Evolutionary conservation across 2,113 vertebrate species (phyloP).

Genomic region (Isichthys henryi): DNA sequence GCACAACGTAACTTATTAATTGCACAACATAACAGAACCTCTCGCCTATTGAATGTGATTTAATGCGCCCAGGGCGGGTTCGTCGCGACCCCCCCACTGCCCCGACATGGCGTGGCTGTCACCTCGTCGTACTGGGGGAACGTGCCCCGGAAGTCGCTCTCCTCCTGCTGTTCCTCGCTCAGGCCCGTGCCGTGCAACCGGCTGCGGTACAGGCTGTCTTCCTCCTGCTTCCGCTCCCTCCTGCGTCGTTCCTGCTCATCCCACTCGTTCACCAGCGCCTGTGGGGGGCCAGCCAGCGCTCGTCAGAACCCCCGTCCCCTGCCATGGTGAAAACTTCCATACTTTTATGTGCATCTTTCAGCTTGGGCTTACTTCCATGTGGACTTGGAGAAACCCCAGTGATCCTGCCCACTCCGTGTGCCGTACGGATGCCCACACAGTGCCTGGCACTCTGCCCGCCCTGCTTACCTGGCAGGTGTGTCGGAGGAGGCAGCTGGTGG

Average conservation of each 20-base stretch:
- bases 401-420: background rate
- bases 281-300: background rate
- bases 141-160: constrained; percentile 70
- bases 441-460: background rate
- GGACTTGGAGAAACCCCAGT: background rate
- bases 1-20: too few species aligned
- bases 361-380: background rate
- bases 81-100: background rate
- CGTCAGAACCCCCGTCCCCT: background rate
- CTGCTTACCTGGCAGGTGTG: constrained; percentile 81
- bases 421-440: background rate
- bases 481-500: constrained; percentile 73
- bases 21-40: too few species aligned
- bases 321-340: background rate
- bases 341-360: background rate
- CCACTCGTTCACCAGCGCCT: constrained; percentile 79
- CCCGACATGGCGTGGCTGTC: background rate
- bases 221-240: constrained; percentile 66
- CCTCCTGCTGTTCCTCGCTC: constrained; percentile 81
- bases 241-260: constrained; percentile 76
- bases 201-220: constrained; percentile 74
- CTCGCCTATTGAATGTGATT: background rate
- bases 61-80: too few species aligned
- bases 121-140: constrained; percentile 83
- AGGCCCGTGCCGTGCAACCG: constrained; percentile 60